Conservation (phyloP, 2,888 invertebrate species). For the Pandemis corylana region DNA sequence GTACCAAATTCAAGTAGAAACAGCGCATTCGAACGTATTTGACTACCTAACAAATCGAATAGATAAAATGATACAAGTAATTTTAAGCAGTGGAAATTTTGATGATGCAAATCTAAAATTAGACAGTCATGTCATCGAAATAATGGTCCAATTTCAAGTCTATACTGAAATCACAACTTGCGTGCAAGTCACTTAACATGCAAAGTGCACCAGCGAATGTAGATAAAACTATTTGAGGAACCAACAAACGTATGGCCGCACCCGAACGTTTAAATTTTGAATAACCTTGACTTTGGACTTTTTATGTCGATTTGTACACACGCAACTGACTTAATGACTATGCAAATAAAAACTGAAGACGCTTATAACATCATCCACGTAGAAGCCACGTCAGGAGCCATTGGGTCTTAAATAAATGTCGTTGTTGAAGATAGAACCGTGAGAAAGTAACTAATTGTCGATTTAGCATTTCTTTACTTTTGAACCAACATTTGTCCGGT, state of each 20-base stretch:
- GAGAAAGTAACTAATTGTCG: background rate
- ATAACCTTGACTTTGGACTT: slow-evolving; percentile 37
- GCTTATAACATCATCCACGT: slow-evolving; percentile 25
- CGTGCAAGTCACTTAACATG: slow-evolving; percentile 18
- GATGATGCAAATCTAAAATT: slow-evolving; percentile 1
- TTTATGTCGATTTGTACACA: slow-evolving; percentile 27
- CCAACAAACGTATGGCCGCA: slow-evolving; percentile 8
- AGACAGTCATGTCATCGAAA: slow-evolving; percentile 17
- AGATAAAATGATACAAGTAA: background rate
- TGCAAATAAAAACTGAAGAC: slow-evolving; percentile 28
- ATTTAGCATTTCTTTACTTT: slow-evolving; percentile 2
- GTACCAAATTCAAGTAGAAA: background rate
- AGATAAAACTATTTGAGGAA: slow-evolving; percentile 21
- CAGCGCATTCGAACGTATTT: background rate
- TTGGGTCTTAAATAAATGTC: background rate
- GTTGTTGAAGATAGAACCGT: background rate
- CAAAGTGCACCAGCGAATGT: slow-evolving; percentile 16
- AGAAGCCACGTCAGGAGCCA: background rate
- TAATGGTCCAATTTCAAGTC: slow-evolving; percentile 34
- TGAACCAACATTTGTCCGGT: slow-evolving; percentile 5
- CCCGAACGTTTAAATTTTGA: slow-evolving; percentile 16
- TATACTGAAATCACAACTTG: background rate
- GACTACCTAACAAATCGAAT: background rate
- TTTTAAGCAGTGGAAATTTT: background rate
- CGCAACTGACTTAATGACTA: slow-evolving; percentile 26